Conservation (phyloP, 2,113 vertebrate species). For the Lepisosteus osseus region DNA sequence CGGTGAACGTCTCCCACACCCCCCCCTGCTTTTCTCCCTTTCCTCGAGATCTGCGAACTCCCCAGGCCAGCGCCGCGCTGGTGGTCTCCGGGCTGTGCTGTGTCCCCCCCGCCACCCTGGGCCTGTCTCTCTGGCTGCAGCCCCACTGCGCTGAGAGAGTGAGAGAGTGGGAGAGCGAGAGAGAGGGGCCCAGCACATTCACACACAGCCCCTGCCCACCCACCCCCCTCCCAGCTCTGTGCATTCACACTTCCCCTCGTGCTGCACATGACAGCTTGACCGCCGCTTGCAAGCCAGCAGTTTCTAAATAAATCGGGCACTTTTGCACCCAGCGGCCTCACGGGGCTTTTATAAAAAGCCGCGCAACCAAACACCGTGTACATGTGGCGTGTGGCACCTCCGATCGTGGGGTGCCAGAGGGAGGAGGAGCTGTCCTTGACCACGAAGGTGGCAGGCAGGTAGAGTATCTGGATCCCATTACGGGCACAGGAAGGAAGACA, state of each 20-base stretch:
- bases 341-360: not conserved
- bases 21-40: too few species aligned
- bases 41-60: too few species aligned
- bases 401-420: too few species aligned
- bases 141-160: not conserved
- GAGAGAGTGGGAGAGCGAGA: slow-evolving; percentile 12
- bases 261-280: slow-evolving; percentile 50
- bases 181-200: slow-evolving; percentile 57
- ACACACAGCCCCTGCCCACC: slow-evolving; percentile 20
- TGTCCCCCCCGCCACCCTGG: not conserved
- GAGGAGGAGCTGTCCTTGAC: too few species aligned
- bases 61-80: too few species aligned
- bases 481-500: not conserved
- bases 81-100: too few species aligned
- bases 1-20: too few species aligned
- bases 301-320: slow-evolving; percentile 54
- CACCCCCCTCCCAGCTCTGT: slow-evolving; percentile 35
- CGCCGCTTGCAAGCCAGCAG: slow-evolving; percentile 46
- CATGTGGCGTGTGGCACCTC: slow-evolving; percentile 36
- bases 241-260: slow-evolving; percentile 47
- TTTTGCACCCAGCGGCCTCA: slow-evolving; percentile 43
- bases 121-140: slow-evolving; percentile 2
- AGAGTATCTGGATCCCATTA: too few species aligned
- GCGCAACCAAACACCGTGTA: slow-evolving; percentile 18
- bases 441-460: too few species aligned